Percentiles rank a stretch among this genome's conserved stretches.
These are phyloP conservation scores for Austrofundulus limnaeus DNA, from an alignment of 2,113 vertebrate genomes.

Conservation along the genomic window DNA sequence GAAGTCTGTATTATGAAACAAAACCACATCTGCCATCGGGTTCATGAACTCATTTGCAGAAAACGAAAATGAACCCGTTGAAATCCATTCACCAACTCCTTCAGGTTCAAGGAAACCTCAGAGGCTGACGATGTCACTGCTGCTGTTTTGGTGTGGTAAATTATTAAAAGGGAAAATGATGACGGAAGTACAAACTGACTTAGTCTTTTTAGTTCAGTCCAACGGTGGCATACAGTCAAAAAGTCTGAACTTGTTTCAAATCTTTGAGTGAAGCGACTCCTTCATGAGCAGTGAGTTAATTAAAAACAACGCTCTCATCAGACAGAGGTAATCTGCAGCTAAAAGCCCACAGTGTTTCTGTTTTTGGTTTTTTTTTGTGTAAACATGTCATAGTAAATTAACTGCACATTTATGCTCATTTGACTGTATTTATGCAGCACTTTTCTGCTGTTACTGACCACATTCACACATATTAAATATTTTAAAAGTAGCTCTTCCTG, in stretches of 20 bases:
- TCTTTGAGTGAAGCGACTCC: slow-evolving; percentile 17
- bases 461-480: too few relatives aligned
- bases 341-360: neutral
- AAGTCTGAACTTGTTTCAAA: slow-evolving; percentile 16
- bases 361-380: slow-evolving; percentile 10
- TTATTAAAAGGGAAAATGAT: slow-evolving; percentile 61
- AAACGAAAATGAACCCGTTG: too few relatives aligned
- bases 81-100: too few relatives aligned
- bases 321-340: neutral
- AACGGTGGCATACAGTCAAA: slow-evolving; percentile 7
- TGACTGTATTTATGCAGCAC: neutral
- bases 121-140: slow-evolving; percentile 50
- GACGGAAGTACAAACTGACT: slow-evolving; percentile 54
- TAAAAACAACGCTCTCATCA: neutral
- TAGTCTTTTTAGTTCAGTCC: slow-evolving; percentile 20
- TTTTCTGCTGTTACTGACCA: neutral
- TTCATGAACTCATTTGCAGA: neutral
- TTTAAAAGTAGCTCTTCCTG: too few relatives aligned
- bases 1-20: neutral
- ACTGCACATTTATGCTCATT: neutral
- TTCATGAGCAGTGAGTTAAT: slow-evolving; percentile 8
- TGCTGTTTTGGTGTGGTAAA: slow-evolving; percentile 53
- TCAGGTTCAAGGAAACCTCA: slow-evolving; percentile 25
- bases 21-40: neutral
- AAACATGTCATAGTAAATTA: neutral